Percentiles rank a stretch among this genome's conserved stretches.
Conservation (phyloP, 2,888 invertebrate genomes). For the Drosophila falleni region DNA sequence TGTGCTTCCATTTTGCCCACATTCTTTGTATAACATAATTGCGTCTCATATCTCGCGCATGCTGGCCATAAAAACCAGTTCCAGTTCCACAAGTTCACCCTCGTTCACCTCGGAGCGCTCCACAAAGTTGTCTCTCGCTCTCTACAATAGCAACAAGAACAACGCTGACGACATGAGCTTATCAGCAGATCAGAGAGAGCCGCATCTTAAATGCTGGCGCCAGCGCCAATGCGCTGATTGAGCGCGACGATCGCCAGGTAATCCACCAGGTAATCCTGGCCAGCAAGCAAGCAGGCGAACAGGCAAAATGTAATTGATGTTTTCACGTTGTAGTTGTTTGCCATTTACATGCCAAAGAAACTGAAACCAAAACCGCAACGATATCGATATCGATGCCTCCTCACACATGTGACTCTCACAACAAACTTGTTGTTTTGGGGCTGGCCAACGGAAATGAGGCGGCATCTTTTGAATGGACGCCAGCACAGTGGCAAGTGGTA, state of each 20-base stretch:
- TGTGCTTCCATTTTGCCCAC: conserved; percentile 57
- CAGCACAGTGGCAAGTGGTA: conserved; percentile 35
- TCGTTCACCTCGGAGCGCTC: conserved; percentile 7
- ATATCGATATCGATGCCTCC: conserved; percentile 28
- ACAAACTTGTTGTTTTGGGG: conserved; percentile 35
- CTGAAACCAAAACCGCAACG: conserved; percentile 32
- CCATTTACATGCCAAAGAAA: conserved; percentile 63
- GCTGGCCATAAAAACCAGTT: conserved; percentile 65
- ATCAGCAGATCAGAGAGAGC: conserved; percentile 85
- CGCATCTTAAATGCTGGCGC: conserved; percentile 86
- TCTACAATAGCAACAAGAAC: conserved; percentile 25
- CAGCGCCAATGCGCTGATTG: conserved; percentile 84
- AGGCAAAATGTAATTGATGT: conserved; percentile 73
- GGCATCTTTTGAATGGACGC: conserved; percentile 62
- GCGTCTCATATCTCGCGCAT: conserved; percentile 59
- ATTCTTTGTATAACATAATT: conserved; percentile 62
- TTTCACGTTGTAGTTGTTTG: conserved; percentile 79
- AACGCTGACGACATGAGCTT: conserved; percentile 74
- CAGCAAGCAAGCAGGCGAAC: conserved; percentile 28
- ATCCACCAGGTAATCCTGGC: conserved; percentile 46
- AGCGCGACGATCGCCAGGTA: conserved; percentile 76
- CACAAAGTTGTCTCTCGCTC: conserved; percentile 1
- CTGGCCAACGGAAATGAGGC: conserved; percentile 68
- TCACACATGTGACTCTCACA: conserved; percentile 44
- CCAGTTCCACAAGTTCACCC: conserved; percentile 32